phyloP scores from a whole-genome alignment of 2,797 vertebrate genomes.

The Ispidina picta region DNA sequence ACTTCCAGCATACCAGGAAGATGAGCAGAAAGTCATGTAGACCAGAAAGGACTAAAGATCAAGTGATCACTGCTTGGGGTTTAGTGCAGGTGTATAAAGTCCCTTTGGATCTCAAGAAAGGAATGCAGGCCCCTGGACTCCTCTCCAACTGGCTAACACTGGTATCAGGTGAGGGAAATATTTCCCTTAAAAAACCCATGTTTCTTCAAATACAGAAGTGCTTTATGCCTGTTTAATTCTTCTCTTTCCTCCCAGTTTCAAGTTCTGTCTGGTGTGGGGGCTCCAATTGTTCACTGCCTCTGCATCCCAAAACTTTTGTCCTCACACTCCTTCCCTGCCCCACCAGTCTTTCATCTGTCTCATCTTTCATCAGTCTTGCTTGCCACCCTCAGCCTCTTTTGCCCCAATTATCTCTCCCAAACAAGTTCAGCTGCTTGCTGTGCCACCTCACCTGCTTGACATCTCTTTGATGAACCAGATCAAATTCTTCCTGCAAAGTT shows the following conservation, averaged over 20 bases:
- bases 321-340: neutral
- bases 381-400: neutral
- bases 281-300: neutral
- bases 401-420: neutral
- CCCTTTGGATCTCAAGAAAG: neutral
- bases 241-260: neutral
- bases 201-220: neutral
- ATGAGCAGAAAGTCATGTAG: neutral
- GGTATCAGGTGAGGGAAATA: neutral
- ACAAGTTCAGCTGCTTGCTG: neutral
- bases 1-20: neutral
- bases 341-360: neutral
- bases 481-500: slow-evolving; percentile 4
- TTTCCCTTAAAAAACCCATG: neutral
- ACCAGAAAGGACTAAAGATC: neutral
- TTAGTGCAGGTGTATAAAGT: neutral
- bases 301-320: neutral
- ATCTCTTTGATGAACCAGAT: slow-evolving; percentile 3
- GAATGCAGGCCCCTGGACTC: neutral
- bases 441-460: neutral
- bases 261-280: neutral
- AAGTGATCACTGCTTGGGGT: neutral
- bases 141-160: neutral
- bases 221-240: neutral
- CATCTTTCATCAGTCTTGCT: neutral